Percentiles rank a stretch among this genome's conserved stretches.
Conservation (phyloP, 2,888 invertebrate genomes). For the Eucera pruinosa region DNA sequence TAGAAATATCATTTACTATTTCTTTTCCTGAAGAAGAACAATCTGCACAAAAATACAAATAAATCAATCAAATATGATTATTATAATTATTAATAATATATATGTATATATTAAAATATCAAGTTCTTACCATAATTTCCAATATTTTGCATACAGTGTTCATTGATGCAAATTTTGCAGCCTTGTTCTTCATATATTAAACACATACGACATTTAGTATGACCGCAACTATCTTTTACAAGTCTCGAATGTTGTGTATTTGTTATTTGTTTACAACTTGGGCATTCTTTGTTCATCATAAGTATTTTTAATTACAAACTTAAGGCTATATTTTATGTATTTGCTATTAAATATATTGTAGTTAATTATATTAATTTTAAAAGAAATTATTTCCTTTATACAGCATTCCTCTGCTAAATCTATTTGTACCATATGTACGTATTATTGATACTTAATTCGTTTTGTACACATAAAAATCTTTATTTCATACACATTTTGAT, state of each 20-base stretch:
- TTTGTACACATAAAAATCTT: not conserved
- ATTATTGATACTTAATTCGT: slow-evolving; percentile 3
- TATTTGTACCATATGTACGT: not conserved
- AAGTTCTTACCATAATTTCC: slow-evolving; percentile 62
- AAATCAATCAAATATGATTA: slow-evolving; percentile 8
- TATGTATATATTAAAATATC: not conserved
- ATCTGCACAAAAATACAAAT: slow-evolving; percentile 33
- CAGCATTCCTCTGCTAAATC: no score
- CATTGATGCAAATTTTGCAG: slow-evolving; percentile 86
- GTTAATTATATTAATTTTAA: slow-evolving; percentile 5
- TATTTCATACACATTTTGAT: not conserved
- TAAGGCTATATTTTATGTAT: slow-evolving; percentile 14
- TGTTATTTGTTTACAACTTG: slow-evolving; percentile 87
- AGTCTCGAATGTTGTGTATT: slow-evolving; percentile 87
- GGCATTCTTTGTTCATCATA: slow-evolving; percentile 85
- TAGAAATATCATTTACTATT: slow-evolving; percentile 7
- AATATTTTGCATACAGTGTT: slow-evolving; percentile 49
- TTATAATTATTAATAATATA: not conserved
- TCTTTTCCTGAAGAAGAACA: slow-evolving; percentile 20
- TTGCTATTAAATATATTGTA: not conserved
- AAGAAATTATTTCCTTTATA: not conserved
- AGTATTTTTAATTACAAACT: not conserved
- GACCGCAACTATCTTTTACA: slow-evolving; percentile 91
- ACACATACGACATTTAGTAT: slow-evolving; percentile 90
- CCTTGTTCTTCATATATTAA: slow-evolving; percentile 88